These are phyloP conservation scores for Spermophilus dauricus DNA, from an alignment of 2,113 vertebrate genomes.

Conservation along the genomic window DNA sequence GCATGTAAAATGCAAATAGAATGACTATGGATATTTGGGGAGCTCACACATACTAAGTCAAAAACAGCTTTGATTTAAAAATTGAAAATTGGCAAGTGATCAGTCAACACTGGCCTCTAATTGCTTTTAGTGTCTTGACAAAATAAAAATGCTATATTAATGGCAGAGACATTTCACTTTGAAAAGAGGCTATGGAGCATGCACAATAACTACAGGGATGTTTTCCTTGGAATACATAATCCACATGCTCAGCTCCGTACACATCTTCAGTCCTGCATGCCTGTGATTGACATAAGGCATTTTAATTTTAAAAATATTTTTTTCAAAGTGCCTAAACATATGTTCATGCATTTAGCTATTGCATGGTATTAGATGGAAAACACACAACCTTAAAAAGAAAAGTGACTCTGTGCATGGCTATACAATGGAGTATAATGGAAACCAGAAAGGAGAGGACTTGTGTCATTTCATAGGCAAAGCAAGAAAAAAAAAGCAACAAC, in stretches of 20 bases:
- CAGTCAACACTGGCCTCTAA: conserved; percentile 84
- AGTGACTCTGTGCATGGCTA: background rate
- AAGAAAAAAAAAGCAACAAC: background rate
- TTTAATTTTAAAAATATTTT: conserved; percentile 69
- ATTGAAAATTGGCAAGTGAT: conserved; percentile 85
- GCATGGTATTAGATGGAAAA: conserved; percentile 59
- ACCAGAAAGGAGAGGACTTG: conserved; percentile 1
- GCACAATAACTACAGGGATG: conserved; percentile 71
- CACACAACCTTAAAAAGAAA: background rate
- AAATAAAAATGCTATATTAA: conserved; percentile 87
- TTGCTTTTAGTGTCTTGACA: conserved; percentile 85
- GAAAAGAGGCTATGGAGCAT: conserved; percentile 80
- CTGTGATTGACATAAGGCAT: conserved; percentile 54
- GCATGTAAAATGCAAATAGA: conserved; percentile 81
- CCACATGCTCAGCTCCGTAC: conserved; percentile 71
- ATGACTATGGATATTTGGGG: conserved; percentile 79
- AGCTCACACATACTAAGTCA: conserved; percentile 80
- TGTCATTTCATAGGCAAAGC: conserved; percentile 44
- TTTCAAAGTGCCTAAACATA: conserved; percentile 63
- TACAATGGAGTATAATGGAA: conserved; percentile 52
- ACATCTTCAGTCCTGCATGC: background rate
- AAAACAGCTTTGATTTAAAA: conserved; percentile 84
- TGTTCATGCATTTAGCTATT: conserved; percentile 39
- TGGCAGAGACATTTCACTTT: conserved; percentile 83
- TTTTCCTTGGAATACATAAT: conserved; percentile 71